These are phyloP conservation scores for Prietella phreatophila DNA, from an alignment of 2,113 vertebrate species.

Conservation along the genomic window DNA sequence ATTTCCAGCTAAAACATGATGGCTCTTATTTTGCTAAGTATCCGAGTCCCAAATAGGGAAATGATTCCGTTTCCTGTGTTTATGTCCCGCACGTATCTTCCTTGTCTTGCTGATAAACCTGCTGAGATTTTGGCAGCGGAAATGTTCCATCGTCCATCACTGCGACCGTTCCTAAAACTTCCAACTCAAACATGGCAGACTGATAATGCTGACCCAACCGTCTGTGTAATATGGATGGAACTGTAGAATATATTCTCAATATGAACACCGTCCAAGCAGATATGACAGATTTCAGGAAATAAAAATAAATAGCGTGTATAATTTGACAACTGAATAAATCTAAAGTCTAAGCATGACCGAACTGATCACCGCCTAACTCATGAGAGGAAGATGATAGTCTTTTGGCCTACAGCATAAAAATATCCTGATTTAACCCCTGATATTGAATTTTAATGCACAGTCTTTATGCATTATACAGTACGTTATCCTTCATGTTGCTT, in stretches of 20 bases:
- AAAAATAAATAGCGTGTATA: neutral
- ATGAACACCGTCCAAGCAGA: neutral
- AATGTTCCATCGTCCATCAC: neutral
- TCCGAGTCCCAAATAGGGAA: neutral
- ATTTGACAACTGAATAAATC: neutral
- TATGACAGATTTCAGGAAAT: neutral
- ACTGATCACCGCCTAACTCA: neutral
- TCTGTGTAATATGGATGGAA: neutral
- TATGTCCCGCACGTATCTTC: conserved; percentile 16
- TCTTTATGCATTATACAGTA: neutral
- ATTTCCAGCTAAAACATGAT: neutral
- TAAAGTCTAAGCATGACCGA: neutral
- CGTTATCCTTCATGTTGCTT: neutral
- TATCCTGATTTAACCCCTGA: neutral
- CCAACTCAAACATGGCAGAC: neutral
- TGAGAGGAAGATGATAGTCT: neutral
- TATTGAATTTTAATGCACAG: neutral
- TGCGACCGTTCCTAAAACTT: neutral
- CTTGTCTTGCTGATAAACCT: neutral
- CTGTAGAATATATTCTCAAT: neutral
- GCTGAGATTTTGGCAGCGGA: neutral
- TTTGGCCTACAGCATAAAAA: neutral
- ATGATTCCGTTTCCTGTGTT: conserved; percentile 30
- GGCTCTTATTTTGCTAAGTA: neutral
- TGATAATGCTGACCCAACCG: neutral